These are phyloP conservation scores for Oryzias curvinotus DNA, from an alignment of 2,113 vertebrate species.

Conservation along the genomic window DNA sequence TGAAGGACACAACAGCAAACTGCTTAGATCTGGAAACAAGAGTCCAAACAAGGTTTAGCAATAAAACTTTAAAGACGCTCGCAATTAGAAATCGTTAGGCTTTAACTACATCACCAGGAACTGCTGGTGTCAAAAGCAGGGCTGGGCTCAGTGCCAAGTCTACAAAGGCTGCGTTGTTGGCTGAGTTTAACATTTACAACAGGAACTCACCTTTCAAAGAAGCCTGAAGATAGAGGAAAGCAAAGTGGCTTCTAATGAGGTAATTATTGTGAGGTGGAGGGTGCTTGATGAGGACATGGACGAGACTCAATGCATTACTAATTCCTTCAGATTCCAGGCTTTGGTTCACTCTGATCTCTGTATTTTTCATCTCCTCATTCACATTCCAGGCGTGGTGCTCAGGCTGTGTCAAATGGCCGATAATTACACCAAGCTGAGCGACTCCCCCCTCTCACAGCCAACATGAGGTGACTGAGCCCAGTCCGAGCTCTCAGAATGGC, in stretches of 20 bases:
- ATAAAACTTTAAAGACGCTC: constrained; percentile 8
- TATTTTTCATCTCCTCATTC: constrained; percentile 50
- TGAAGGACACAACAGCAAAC: constrained; percentile 40
- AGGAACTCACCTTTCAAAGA: constrained; percentile 24
- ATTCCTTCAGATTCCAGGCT: constrained; percentile 52
- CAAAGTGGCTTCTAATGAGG: constrained; percentile 31
- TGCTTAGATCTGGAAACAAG: constrained; percentile 3
- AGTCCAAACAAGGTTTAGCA: constrained; percentile 16
- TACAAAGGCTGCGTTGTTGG: constrained; percentile 1
- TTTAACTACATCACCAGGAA: constrained; percentile 24
- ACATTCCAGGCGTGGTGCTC: constrained; percentile 36
- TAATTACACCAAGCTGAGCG: constrained; percentile 39
- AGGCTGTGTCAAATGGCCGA: constrained; percentile 43
- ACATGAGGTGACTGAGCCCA: constrained; percentile 11
- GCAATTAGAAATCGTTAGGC: constrained; percentile 12
- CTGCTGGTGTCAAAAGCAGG: constrained; percentile 23
- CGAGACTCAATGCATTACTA: constrained; percentile 41
- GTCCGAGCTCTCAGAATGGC: constrained; percentile 4
- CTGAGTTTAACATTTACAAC: constrained; percentile 31
- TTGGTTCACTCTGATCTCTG: constrained; percentile 30
- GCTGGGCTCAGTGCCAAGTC: constrained; percentile 36
- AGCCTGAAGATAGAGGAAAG: constrained; percentile 10
- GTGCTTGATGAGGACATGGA: constrained; percentile 34
- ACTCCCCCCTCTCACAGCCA: constrained; percentile 7
- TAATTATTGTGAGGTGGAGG: constrained; percentile 44